A percentile compares a stretch with the other conserved stretches of the same genome.
These are phyloP conservation scores for Pelodytes ibericus DNA, from an alignment of 2,797 vertebrate genomes.

Conservation along the genomic window DNA sequence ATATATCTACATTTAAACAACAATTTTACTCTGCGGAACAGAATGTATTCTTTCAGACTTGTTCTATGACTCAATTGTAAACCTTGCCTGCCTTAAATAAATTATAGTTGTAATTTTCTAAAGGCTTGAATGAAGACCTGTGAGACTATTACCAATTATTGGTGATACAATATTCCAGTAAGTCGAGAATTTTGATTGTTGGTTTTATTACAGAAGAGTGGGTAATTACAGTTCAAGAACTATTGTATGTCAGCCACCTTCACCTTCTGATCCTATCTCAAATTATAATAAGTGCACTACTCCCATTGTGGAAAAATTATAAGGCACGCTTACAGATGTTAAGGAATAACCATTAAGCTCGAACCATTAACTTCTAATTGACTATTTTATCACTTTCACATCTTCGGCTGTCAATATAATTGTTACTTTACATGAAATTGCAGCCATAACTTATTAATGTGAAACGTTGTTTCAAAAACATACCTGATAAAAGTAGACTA, in stretches of 20 bases:
- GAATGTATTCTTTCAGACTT: background rate
- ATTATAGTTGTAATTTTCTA: background rate
- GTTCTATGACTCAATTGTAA: background rate
- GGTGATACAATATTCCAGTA: background rate
- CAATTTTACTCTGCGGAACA: background rate
- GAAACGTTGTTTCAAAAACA: conserved; percentile 1
- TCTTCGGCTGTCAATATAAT: background rate
- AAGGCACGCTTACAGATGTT: background rate
- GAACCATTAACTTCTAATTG: conserved; percentile 8
- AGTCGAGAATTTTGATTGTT: background rate
- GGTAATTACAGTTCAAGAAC: conserved; percentile 4
- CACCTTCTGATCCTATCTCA: conserved; percentile 18
- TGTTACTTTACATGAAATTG: background rate
- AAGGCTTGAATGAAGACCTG: background rate
- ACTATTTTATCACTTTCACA: background rate
- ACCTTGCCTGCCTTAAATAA: background rate
- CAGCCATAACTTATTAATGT: background rate
- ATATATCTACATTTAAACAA: no score
- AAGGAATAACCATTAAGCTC: conserved; percentile 3
- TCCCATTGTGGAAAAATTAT: background rate
- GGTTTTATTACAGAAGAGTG: background rate
- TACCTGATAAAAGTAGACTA: background rate
- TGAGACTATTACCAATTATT: background rate
- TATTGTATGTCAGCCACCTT: background rate
- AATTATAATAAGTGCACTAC: background rate